phyloP scores from a whole-genome alignment of 2,888 invertebrate genomes.

The Cynaeus angustus region DNA sequence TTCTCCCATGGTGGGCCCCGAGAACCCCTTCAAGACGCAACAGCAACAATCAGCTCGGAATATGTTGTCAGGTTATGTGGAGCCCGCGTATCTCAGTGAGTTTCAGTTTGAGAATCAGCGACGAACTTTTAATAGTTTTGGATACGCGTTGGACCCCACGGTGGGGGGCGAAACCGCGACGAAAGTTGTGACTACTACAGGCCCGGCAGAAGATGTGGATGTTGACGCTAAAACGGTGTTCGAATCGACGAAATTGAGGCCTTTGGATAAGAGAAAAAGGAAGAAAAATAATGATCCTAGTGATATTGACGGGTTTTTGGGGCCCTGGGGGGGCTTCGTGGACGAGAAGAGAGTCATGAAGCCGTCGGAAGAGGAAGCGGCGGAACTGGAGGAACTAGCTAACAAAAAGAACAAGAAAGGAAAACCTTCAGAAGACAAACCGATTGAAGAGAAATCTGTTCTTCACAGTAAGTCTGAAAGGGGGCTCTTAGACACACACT shows the following conservation, averaged over 20 bases:
- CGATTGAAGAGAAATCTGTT: conserved; percentile 95
- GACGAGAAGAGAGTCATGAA: conserved; percentile 92
- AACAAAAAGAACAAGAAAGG: conserved; percentile 93
- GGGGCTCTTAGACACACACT: conserved; percentile 20
- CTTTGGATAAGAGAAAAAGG: conserved; percentile 83
- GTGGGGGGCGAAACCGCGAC: conserved; percentile 75
- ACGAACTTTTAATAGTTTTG: conserved; percentile 94
- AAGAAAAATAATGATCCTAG: conserved; percentile 91
- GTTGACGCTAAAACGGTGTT: conserved; percentile 84
- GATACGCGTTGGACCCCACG: conserved; percentile 96
- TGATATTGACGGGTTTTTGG: conserved; percentile 95
- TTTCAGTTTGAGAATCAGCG: conserved; percentile 99
- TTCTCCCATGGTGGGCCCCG: conserved; percentile 93
- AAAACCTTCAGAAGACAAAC: conserved; percentile 91
- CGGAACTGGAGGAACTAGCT: conserved; percentile 94
- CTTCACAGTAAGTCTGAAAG: conserved; percentile 81
- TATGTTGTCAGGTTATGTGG: conserved; percentile 94
- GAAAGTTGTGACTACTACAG: conserved; percentile 76
- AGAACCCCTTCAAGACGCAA: conserved; percentile 93
- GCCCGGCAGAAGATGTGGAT: conserved; percentile 62
- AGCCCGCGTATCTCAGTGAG: conserved; percentile 95
- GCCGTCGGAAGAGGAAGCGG: conserved; percentile 95
- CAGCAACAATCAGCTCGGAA: conserved; percentile 92
- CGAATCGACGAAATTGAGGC: conserved; percentile 84
- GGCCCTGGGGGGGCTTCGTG: conserved; percentile 97